phyloP scores from a whole-genome alignment of 1,140 invertebrate genomes.

The Battus philenor region DNA sequence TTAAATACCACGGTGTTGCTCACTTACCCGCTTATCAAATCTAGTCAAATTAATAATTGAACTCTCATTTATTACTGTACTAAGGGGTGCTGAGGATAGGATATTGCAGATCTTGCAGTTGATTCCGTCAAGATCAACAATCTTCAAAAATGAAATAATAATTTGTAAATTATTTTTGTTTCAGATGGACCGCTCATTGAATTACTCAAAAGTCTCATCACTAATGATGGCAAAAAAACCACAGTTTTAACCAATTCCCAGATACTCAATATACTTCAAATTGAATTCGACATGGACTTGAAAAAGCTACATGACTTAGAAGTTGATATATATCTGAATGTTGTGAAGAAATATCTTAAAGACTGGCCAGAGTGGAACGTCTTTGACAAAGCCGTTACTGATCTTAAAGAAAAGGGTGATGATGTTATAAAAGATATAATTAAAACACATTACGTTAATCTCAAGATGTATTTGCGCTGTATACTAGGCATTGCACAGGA shows the following conservation, averaged over 20 bases:
- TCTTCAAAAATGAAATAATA: too few relatives aligned
- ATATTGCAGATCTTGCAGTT: too few relatives aligned
- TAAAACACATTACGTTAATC: conserved; percentile 30
- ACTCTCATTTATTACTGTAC: too few relatives aligned
- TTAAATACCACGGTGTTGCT: too few relatives aligned
- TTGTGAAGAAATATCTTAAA: conserved; percentile 57
- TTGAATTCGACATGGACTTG: conserved; percentile 44
- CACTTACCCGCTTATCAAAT: too few relatives aligned
- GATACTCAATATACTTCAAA: conserved; percentile 46
- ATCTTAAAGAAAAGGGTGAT: conserved; percentile 27
- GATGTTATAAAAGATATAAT: conserved; percentile 26
- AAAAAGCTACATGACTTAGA: conserved; percentile 33
- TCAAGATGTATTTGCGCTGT: conserved; percentile 38
- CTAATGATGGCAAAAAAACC: conserved; percentile 41
- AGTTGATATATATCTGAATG: conserved; percentile 48
- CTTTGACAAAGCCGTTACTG: conserved; percentile 35
- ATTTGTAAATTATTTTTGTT: too few relatives aligned
- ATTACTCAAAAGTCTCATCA: conserved; percentile 40
- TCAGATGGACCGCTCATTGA: conserved; percentile 43
- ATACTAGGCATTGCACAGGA: conserved; percentile 27
- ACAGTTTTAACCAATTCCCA: conserved; percentile 53
- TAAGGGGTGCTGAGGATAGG: too few relatives aligned
- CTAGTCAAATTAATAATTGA: too few relatives aligned
- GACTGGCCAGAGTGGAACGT: conserved; percentile 62
- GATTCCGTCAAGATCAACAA: too few relatives aligned